These are phyloP conservation scores for Bathynomus jamesi DNA, from an alignment of 1,140 invertebrate species.

Conservation along the genomic window DNA sequence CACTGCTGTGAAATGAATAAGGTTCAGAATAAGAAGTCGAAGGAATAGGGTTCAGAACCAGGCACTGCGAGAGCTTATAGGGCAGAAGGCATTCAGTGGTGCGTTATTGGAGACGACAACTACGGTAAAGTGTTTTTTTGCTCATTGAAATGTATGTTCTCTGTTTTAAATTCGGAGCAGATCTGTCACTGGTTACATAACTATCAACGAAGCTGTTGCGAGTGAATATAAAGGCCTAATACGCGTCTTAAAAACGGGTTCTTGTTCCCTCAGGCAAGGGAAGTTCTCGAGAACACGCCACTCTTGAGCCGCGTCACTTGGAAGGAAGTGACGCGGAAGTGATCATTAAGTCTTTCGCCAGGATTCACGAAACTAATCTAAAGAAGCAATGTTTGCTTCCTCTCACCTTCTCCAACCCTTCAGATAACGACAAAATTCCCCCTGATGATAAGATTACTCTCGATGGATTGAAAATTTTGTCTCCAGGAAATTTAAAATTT, in stretches of 20 bases:
- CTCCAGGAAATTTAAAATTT: conserved; percentile 77
- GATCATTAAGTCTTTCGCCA: conserved; percentile 97
- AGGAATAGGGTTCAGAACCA: conserved; percentile 81
- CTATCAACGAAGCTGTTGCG: too few species aligned
- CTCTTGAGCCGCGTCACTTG: conserved; percentile 80
- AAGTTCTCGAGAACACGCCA: conserved; percentile 89
- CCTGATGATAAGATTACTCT: conserved; percentile 89
- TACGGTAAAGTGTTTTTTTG: too few species aligned
- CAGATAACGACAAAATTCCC: conserved; percentile 96
- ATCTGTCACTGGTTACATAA: neutral
- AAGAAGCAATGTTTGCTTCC: conserved; percentile 98
- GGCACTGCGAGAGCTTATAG: conserved; percentile 94
- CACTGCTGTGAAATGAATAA: conserved; percentile 96
- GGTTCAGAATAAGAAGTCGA: conserved; percentile 79
- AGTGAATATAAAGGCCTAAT: too few species aligned
- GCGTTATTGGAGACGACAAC: conserved; percentile 96
- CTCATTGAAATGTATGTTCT: neutral
- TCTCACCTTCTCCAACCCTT: conserved; percentile 85
- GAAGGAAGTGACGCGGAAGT: conserved; percentile 91
- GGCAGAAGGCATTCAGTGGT: conserved; percentile 74
- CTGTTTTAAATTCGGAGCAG: conserved; percentile 48
- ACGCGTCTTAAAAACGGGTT: too few species aligned
- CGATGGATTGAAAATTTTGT: conserved; percentile 68
- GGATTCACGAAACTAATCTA: conserved; percentile 99
- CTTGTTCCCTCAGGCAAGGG: conserved; percentile 49